Percentiles rank a stretch among this genome's conserved stretches.
These are phyloP conservation scores for Entomobrya proxima DNA, from an alignment of 2,888 invertebrate species.

Conservation along the genomic window DNA sequence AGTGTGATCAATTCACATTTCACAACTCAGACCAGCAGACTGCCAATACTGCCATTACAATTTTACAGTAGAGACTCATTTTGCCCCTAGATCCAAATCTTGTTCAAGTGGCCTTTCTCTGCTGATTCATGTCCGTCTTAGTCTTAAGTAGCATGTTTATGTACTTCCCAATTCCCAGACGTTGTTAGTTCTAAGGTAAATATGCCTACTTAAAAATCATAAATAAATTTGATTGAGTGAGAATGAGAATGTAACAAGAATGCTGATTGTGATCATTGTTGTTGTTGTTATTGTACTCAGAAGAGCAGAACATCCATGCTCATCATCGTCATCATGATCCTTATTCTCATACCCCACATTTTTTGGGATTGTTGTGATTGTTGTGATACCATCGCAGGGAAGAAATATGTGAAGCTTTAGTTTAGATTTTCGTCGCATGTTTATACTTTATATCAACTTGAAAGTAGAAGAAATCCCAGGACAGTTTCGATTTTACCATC, in stretches of 20 bases:
- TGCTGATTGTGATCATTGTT: conserved; percentile 18
- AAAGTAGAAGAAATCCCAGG: not conserved
- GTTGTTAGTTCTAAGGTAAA: conserved; percentile 1
- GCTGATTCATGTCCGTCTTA: not conserved
- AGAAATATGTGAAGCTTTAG: not conserved
- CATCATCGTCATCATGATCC: not conserved
- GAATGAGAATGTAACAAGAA: not conserved
- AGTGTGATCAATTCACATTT: not conserved
- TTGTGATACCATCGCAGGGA: not conserved
- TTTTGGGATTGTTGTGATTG: conserved; percentile 16
- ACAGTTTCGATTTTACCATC: not conserved
- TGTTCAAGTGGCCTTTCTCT: not conserved
- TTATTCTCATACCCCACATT: conserved; percentile 18
- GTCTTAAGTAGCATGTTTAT: not conserved
- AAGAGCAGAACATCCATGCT: not conserved
- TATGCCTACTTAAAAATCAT: conserved; percentile 19
- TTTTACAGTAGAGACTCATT: not conserved
- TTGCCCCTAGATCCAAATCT: not conserved
- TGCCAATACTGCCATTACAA: too few relatives aligned
- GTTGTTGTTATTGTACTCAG: not conserved
- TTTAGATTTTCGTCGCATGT: not conserved
- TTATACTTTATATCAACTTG: not conserved
- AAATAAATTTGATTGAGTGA: conserved; percentile 14
- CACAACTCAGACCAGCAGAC: not conserved
- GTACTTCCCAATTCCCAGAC: not conserved